Percentiles rank a stretch among this genome's conserved stretches.
These are phyloP conservation scores for Dryomyza anilis DNA, from an alignment of 2,888 invertebrate genomes.

Conservation along the genomic window DNA sequence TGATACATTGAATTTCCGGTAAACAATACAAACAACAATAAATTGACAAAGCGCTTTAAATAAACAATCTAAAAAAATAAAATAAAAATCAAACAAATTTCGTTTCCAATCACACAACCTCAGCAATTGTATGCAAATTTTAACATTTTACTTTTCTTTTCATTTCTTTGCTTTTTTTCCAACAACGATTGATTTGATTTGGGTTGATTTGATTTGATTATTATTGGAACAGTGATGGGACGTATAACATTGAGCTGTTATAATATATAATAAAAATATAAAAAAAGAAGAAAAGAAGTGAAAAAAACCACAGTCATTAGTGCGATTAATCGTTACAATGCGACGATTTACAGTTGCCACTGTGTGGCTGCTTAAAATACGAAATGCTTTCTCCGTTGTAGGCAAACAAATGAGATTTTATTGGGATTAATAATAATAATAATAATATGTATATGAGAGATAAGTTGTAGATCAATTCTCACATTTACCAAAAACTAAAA, in stretches of 20 bases:
- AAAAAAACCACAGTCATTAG: too few relatives aligned
- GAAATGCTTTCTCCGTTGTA: slow-evolving; percentile 10
- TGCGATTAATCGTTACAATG: slow-evolving; percentile 10
- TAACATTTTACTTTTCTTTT: neutral
- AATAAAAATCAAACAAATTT: too few relatives aligned
- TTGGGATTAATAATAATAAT: too few relatives aligned
- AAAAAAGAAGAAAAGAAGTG: too few relatives aligned
- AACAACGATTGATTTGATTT: neutral
- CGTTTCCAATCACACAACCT: slow-evolving; percentile 4
- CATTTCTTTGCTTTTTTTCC: neutral
- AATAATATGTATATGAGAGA: too few relatives aligned
- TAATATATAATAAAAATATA: too few relatives aligned
- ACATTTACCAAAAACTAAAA: too few relatives aligned
- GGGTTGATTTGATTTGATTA: neutral
- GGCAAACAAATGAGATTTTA: too few relatives aligned
- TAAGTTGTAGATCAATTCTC: too few relatives aligned
- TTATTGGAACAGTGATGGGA: too few relatives aligned
- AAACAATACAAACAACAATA: slow-evolving; percentile 5
- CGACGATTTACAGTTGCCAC: neutral
- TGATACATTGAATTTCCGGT: slow-evolving; percentile 20
- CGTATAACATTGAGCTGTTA: neutral
- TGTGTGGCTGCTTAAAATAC: neutral
- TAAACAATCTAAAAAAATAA: neutral
- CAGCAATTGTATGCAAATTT: slow-evolving; percentile 24
- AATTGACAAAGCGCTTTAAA: slow-evolving; percentile 3